Evolutionary conservation across 2,888 invertebrate genomes (phyloP).

Genomic region (Mystacides longicornis): DNA sequence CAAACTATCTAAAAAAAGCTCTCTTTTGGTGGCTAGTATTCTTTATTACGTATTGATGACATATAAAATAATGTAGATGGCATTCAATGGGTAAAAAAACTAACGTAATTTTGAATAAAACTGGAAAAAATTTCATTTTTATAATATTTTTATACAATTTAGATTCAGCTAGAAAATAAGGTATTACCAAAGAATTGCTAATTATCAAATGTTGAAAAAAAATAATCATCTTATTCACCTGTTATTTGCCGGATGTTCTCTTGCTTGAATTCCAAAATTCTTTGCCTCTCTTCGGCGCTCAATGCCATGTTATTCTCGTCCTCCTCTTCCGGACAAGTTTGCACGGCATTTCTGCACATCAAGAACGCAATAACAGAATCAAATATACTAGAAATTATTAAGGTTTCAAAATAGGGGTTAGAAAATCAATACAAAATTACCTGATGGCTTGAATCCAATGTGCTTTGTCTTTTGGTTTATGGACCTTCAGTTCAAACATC

Average conservation of each 20-base stretch:
- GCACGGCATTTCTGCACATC: slow-evolving; percentile 66
- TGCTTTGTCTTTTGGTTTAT: slow-evolving; percentile 83
- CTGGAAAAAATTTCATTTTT: too few relatives aligned
- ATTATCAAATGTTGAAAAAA: too few relatives aligned
- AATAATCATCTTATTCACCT: too few relatives aligned
- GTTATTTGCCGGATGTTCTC: slow-evolving; percentile 74
- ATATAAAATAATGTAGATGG: too few relatives aligned
- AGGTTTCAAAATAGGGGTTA: background rate
- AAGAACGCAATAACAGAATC: background rate
- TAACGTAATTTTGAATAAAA: too few relatives aligned
- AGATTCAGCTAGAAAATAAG: too few relatives aligned
- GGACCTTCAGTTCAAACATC: slow-evolving; percentile 90
- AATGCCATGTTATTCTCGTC: slow-evolving; percentile 64
- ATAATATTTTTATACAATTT: too few relatives aligned
- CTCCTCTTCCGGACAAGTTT: slow-evolving; percentile 73
- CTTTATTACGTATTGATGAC: too few relatives aligned
- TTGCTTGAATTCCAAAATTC: slow-evolving; percentile 67
- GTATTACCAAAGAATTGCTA: too few relatives aligned
- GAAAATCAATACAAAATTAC: slow-evolving; percentile 32
- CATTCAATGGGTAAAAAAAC: too few relatives aligned
- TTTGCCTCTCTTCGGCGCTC: slow-evolving; percentile 71
- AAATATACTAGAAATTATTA: background rate
- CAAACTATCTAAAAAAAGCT: too few relatives aligned
- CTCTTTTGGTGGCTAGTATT: too few relatives aligned
- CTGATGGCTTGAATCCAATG: slow-evolving; percentile 85